Base-by-base conservation (phyloP, 2,888 invertebrate species). In the Petrolisthes manimaculis region DNA sequence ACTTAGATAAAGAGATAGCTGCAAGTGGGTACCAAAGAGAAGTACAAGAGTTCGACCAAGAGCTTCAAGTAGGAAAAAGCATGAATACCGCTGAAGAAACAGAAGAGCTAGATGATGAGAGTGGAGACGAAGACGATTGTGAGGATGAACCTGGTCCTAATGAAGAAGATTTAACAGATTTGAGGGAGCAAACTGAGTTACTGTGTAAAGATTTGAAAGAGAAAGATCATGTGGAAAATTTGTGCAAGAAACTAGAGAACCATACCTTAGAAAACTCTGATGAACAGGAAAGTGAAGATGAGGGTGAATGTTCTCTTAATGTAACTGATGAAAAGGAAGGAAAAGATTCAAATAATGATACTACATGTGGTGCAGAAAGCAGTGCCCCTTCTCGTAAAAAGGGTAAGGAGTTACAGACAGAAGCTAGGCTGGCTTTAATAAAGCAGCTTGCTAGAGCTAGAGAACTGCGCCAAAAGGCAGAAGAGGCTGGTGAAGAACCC, bases 21-120 rank as follows among this genome's bases (percentile, higher is more conserved):
- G 98, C 98, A 91, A 97, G 98, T 91, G 98, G 97, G 84, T 96
- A 97, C 92, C 96, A 96, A 0, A 96, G 95, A 93, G 95, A 96
- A 92, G 95, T 97, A 94, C 96, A 97, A 75, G 95, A 96, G 92
- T 93, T 97, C 8, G 91, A 94, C 88, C 93, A 93, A 37, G 93
- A 93, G 53, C 92, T 93, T 53, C 92, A 92, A 67, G 92, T 92
- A 9, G 92, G 92, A 5, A 92, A 92, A 37, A 92, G 91, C 77
- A 92, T 92, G 91, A 92, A 85, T 61, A 93, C 93, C 21, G 93
- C 91, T 51, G 91, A 90, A 21, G 95, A 95, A 92, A 94, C 95
- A 91, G 95, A 95, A 61, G 93, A 94, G 92, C 93, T 92, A 8
- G 92, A 94, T 87, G 93, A 93, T 51, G 93, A 92, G 53, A 92